These are phyloP conservation scores for Liasis olivaceus DNA, from an alignment of 2,797 vertebrate species.

Conservation along the genomic window DNA sequence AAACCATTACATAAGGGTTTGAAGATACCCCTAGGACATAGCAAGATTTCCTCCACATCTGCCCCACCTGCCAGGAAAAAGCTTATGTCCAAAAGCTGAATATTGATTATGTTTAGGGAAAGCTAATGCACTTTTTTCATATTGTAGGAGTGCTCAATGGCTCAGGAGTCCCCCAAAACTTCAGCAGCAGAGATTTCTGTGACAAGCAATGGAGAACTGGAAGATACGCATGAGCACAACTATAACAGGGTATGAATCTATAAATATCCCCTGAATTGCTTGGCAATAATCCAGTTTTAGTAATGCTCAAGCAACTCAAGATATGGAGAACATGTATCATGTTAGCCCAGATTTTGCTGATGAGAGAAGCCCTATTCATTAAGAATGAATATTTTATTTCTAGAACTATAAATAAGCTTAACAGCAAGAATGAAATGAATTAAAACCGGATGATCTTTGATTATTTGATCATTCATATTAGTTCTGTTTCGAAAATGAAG, in stretches of 20 bases:
- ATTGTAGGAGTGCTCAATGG: constrained; percentile 81
- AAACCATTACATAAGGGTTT: neutral
- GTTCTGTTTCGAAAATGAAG: neutral
- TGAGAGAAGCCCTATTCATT: neutral
- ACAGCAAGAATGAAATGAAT: neutral
- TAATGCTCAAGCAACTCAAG: neutral
- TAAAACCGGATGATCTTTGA: neutral
- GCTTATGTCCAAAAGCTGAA: neutral
- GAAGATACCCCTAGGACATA: neutral
- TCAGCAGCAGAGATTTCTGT: constrained; percentile 94
- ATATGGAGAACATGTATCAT: neutral
- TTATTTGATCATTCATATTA: neutral
- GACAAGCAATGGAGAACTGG: constrained; percentile 92
- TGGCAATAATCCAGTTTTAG: neutral
- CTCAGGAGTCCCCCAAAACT: constrained; percentile 87
- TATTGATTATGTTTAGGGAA: neutral
- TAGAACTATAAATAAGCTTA: neutral
- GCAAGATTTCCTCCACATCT: neutral
- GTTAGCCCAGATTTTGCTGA: neutral
- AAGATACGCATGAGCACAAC: constrained; percentile 79
- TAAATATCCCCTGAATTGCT: neutral
- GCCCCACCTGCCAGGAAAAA: neutral
- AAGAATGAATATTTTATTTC: neutral
- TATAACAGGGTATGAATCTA: constrained; percentile 82
- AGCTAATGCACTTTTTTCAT: constrained; percentile 34